phyloP scores from a whole-genome alignment of 2,113 vertebrate species.

The Nannospalax galili region DNA sequence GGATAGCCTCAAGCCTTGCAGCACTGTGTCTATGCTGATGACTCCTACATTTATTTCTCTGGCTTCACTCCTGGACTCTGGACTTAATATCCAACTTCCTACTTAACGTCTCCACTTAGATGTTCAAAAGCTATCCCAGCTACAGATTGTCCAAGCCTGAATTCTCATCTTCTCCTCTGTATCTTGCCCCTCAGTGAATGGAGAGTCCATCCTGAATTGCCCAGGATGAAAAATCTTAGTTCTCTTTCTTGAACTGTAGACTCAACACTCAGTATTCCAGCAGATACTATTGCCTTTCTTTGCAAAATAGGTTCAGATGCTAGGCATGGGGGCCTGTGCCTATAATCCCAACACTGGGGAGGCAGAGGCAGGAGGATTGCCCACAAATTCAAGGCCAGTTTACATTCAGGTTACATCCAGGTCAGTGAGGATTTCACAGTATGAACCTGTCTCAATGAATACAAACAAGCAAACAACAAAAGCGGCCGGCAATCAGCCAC shows the following conservation, averaged over 20 bases:
- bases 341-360: neutral
- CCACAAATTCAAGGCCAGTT: neutral
- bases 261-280: neutral
- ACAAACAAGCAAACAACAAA: too few species aligned
- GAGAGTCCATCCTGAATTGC: neutral
- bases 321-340: neutral
- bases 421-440: neutral
- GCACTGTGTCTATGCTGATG: neutral
- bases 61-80: neutral
- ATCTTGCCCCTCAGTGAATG: neutral
- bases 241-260: neutral
- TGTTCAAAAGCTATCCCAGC: neutral
- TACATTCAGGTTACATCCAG: neutral
- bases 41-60: neutral
- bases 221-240: neutral
- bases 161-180: neutral
- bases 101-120: neutral
- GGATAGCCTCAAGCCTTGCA: neutral
- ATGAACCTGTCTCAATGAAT: neutral
- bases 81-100: neutral
- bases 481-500: neutral
- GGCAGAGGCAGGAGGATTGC: neutral
- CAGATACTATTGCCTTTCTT: neutral
- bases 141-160: neutral
- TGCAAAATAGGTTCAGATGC: neutral